Evolutionary conservation across 2,113 vertebrate species (phyloP), one percentile per base, ranked within the genome.

Genomic region (Antechinus stuartii): DNA sequence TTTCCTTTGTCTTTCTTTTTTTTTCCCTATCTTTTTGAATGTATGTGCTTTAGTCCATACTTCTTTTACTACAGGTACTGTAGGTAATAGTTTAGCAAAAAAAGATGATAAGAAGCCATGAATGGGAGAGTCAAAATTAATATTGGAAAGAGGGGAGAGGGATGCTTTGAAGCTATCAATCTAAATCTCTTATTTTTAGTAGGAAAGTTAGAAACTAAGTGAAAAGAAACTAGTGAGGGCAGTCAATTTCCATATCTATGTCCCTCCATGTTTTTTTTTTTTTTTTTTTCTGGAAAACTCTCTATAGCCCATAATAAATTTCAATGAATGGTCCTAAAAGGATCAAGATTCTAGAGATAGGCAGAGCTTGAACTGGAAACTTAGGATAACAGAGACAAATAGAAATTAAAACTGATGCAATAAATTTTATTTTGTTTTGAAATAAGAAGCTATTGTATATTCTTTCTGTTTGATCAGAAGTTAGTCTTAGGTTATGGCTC

Each of bases 11-110:
- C 16, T 23, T 84, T 84, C 19, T 42, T 42, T 30, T 47, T 47
- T 23, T 94, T 55, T 95, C 91, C 76, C 90, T 57, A 61, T 16
- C 90, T 93, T 90, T 57, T 95, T 90, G 94, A 95, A 61, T 76
- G 92, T 96, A 95, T 56, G 95, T 95, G 57, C 25, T 93, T 92
- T 49, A 49, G 6, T 8, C 7, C 49, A 49, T 49, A 49, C 4
- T 49, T 49, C 7, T 96, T 56, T 95, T 90, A 95, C 95, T 92
- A 90, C 12, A 96, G 76, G 49, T 95, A 84, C 3, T 42, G n/a
- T 42, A 84, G 19, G 7, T 84, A 84, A 19, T 42, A 19, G 19
- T 84, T 7, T 19, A 22, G 16, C 68, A 84, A 84, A 42, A n/a
- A 84, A 84, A 42, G 68, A 76, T 76, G 68, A 16, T 42, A 76